A percentile compares a stretch with the other conserved stretches of the same genome.
Conservation (phyloP, 2,888 invertebrate genomes). For the Sphaerophoria taeniata region DNA sequence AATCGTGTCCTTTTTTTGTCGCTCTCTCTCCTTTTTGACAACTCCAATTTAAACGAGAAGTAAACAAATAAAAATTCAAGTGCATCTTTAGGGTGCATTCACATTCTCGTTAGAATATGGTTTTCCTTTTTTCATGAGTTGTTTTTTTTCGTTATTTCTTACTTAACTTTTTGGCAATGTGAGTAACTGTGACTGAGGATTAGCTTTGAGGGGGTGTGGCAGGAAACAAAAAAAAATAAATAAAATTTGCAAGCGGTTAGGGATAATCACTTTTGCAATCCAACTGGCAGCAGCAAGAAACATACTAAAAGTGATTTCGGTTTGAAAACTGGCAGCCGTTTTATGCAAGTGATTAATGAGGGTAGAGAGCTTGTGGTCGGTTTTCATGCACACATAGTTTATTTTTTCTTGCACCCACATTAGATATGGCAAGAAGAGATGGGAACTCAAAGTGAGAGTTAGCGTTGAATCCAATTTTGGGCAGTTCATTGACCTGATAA, state of each 20-base stretch:
- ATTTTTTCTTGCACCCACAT: not conserved
- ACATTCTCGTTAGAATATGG: conserved; percentile 67
- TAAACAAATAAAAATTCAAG: conserved; percentile 74
- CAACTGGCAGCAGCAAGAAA: conserved; percentile 42
- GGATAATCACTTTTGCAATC: conserved; percentile 66
- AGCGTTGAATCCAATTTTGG: too few relatives aligned
- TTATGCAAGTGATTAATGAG: conserved; percentile 68
- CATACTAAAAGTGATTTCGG: conserved; percentile 59
- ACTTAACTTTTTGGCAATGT: conserved; percentile 9
- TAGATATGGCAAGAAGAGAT: not conserved
- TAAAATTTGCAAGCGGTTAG: conserved; percentile 57
- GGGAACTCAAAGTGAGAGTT: too few relatives aligned
- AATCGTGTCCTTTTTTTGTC: conserved; percentile 37
- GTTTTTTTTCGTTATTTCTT: not conserved
- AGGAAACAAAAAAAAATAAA: not conserved
- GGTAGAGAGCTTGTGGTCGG: conserved; percentile 10
- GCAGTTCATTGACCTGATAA: too few relatives aligned
- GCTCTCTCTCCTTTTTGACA: conserved; percentile 30
- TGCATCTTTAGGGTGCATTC: conserved; percentile 74
- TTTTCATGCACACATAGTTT: not conserved
- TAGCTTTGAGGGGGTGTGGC: conserved; percentile 33
- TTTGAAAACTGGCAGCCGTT: conserved; percentile 57
- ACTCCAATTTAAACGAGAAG: conserved; percentile 68
- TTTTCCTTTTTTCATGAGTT: conserved; percentile 13
- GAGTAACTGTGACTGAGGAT: conserved; percentile 53